Conservation (phyloP, 1,140 invertebrate species). For the Luehdorfia chinensis region DNA sequence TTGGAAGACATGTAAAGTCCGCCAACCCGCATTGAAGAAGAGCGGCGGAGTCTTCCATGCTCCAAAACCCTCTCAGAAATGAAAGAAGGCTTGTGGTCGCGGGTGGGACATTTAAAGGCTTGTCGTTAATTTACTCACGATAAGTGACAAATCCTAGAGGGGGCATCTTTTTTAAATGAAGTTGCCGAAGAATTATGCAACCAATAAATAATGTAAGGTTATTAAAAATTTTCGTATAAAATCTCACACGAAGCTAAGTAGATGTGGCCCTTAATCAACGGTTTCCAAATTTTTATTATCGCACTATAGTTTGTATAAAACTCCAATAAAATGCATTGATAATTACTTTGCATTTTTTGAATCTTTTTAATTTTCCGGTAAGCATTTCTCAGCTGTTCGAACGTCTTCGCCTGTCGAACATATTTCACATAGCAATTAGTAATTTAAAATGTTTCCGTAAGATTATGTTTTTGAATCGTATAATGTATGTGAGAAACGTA, state of each 20-base stretch:
- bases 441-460: conserved; percentile 12
- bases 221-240: conserved; percentile 11
- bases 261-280: neutral
- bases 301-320: conserved; percentile 13
- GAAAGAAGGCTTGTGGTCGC: no score
- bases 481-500: conserved; percentile 10
- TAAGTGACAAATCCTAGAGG: no score
- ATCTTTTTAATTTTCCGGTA: conserved; percentile 1
- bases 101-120: no score
- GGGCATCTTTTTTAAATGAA: no score
- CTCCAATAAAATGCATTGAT: conserved; percentile 9
- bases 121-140: no score
- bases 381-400: neutral
- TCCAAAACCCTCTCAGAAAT: no score
- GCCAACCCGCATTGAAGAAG: no score
- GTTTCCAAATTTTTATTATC: conserved; percentile 10
- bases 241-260: neutral
- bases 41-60: no score
- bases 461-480: neutral
- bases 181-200: no score
- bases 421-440: conserved; percentile 19
- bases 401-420: conserved; percentile 18
- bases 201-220: neutral
- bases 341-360: conserved; percentile 13
- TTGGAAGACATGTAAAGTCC: no score